Evolutionary conservation across 2,797 vertebrate species (phyloP).

Genomic region (Dromococcyx pavoninus): DNA sequence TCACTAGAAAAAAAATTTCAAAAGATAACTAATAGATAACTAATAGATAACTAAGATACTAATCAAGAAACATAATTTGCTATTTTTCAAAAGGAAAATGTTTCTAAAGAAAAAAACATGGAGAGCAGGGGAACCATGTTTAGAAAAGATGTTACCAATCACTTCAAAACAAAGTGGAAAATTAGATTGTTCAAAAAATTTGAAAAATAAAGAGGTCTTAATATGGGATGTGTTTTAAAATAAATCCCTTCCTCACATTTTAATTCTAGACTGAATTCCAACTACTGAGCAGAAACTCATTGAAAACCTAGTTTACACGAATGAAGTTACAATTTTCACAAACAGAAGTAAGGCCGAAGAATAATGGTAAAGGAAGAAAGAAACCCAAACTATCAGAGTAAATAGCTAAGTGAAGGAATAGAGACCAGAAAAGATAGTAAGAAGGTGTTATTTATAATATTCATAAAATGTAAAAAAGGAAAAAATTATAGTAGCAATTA

Average conservation of each 20-base stretch:
- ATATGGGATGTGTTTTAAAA: not conserved
- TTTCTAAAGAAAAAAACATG: too few species aligned
- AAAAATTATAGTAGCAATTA: not conserved
- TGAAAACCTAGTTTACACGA: not conserved
- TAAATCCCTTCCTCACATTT: not conserved
- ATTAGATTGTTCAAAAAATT: not conserved
- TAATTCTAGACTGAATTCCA: not conserved
- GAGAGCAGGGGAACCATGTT: not conserved
- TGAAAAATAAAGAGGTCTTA: not conserved
- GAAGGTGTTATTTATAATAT: not conserved
- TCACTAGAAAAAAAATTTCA: not conserved
- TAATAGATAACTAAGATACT: not conserved
- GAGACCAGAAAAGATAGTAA: not conserved
- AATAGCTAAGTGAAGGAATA: not conserved
- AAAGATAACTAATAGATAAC: not conserved
- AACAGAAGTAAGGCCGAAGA: not conserved
- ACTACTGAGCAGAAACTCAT: not conserved
- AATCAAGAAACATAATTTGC: not conserved
- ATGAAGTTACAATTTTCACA: not conserved
- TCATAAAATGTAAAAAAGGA: not conserved
- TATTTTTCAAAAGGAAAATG: not conserved
- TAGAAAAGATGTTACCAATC: not conserved
- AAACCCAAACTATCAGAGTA: rapidly evolving
- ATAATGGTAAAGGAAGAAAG: not conserved
- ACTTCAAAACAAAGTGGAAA: not conserved